Percentiles rank a stretch among this genome's conserved stretches.
Evolutionary conservation across 2,888 invertebrate genomes (phyloP).

Genomic region (Gastrophysa polygoni): DNA sequence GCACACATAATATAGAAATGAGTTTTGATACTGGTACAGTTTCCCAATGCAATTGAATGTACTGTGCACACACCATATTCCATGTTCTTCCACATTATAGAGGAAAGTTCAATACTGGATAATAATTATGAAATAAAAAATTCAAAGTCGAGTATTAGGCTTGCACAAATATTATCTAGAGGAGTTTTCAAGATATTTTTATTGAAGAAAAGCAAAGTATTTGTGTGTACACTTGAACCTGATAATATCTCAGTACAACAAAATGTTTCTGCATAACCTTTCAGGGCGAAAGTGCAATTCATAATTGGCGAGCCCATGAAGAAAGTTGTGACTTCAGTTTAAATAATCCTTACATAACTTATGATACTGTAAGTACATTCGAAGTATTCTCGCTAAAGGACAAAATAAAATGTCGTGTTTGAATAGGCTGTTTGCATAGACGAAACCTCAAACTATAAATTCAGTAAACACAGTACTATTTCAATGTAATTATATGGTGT

Average conservation of each 20-base stretch:
- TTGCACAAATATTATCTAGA: no score
- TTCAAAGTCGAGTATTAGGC: no score
- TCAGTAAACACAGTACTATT: conserved; percentile 28
- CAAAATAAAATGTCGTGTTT: conserved; percentile 1
- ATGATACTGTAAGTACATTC: background rate
- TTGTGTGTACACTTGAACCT: no score
- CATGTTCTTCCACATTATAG: background rate
- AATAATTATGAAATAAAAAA: no score
- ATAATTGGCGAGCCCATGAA: conserved; percentile 15
- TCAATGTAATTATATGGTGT: conserved; percentile 31
- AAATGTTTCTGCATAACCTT: conserved; percentile 15
- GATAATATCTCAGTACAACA: conserved; percentile 12
- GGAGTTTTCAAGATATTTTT: no score
- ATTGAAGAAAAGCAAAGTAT: no score
- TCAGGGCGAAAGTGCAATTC: conserved; percentile 15
- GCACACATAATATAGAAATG: conserved; percentile 39
- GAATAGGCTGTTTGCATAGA: conserved; percentile 19
- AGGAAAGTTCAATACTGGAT: no score
- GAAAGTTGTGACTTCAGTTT: conserved; percentile 19
- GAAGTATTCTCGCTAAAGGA: background rate
- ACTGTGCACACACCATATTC: background rate
- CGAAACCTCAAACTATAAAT: conserved; percentile 21
- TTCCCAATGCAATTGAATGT: conserved; percentile 25
- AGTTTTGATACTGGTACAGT: conserved; percentile 35
- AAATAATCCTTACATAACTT: conserved; percentile 11